Conservation (phyloP, 2,113 vertebrate species). For the Syngnathoides biaculeatus region DNA sequence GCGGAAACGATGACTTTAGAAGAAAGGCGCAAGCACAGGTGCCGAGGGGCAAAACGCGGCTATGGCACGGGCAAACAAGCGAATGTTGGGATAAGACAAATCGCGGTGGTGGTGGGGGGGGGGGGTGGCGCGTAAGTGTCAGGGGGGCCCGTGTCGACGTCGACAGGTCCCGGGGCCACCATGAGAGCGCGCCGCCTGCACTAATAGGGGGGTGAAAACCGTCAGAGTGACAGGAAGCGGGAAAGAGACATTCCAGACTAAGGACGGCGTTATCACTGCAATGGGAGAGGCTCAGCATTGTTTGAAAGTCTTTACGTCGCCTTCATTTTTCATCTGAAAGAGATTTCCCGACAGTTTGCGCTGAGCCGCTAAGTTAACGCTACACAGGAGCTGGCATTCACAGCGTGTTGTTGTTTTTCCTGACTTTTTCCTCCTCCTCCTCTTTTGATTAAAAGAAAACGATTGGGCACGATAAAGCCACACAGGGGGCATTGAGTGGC, state of each 20-base stretch:
- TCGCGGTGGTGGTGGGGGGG: too few relatives aligned
- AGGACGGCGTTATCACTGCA: constrained; percentile 5
- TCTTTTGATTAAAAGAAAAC: constrained; percentile 67
- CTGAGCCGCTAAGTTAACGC: neutral
- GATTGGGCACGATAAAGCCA: constrained; percentile 42
- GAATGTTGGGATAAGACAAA: constrained; percentile 27
- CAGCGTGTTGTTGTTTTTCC: constrained; percentile 35
- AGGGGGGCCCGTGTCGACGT: constrained; percentile 25
- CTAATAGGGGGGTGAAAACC: constrained; percentile 33
- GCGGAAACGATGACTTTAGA: too few relatives aligned
- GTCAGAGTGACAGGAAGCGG: constrained; percentile 10
- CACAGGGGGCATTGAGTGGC: constrained; percentile 42
- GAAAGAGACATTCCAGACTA: neutral
- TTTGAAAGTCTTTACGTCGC: neutral
- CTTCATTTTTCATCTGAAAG: neutral
- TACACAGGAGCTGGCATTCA: neutral
- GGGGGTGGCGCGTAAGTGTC: too few relatives aligned
- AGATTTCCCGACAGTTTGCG: neutral
- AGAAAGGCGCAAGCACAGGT: constrained; percentile 1
- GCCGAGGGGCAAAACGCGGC: too few relatives aligned
- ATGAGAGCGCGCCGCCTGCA: constrained; percentile 29
- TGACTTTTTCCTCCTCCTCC: constrained; percentile 32
- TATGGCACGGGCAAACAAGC: too few relatives aligned
- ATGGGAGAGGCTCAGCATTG: neutral
- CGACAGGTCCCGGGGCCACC: constrained; percentile 39